phyloP scores from a whole-genome alignment of 2,113 vertebrate species.

The Steatornis caripensis region DNA sequence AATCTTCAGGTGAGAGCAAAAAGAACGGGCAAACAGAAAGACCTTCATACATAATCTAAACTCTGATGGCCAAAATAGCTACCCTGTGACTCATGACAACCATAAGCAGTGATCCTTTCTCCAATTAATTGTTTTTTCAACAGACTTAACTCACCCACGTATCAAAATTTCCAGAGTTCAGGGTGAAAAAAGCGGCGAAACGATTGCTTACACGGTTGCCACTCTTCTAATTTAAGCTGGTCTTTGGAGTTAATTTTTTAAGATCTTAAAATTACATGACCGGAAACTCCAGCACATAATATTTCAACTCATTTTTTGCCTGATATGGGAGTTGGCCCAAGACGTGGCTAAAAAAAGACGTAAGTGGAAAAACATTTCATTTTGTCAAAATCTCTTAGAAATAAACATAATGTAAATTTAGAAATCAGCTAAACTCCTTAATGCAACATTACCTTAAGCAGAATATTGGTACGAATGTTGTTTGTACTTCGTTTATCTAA shows the following conservation, averaged over 20 bases:
- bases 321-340: not conserved
- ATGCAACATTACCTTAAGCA: not conserved
- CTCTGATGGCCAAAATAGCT: not conserved
- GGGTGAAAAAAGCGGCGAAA: not conserved
- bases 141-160: not conserved
- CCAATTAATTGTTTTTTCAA: not conserved
- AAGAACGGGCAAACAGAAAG: not conserved
- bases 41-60: not conserved
- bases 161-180: not conserved
- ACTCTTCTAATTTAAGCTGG: not conserved
- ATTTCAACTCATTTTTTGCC: not conserved
- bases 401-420: not conserved
- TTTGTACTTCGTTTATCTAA: not conserved
- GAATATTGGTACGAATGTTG: not conserved
- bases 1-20: not conserved
- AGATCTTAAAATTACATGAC: not conserved
- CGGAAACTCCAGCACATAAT: not conserved
- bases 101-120: not conserved
- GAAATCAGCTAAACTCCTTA: not conserved
- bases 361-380: not conserved
- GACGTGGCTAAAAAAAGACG: not conserved
- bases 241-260: not conserved
- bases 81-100: not conserved
- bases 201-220: not conserved
- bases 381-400: not conserved